These are phyloP conservation scores for Cyaniris semiargus DNA, from an alignment of 2,888 invertebrate species.

Conservation along the genomic window DNA sequence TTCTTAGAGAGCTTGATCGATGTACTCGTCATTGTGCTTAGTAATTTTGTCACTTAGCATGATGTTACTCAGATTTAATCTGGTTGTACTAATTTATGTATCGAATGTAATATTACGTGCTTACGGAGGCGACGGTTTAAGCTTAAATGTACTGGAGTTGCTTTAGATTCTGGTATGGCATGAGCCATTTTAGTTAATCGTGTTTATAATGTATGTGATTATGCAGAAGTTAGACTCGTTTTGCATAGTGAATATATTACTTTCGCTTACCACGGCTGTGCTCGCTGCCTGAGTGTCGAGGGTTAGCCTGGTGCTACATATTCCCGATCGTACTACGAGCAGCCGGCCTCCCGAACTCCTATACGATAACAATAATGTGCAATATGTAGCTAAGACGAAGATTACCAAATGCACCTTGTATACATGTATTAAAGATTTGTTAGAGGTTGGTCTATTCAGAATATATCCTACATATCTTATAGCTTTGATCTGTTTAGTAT, in stretches of 20 bases:
- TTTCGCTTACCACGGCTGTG: slow-evolving; percentile 4
- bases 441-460: slow-evolving; percentile 23
- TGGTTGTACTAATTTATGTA: slow-evolving; percentile 56
- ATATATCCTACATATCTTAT: slow-evolving; percentile 30
- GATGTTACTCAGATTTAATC: slow-evolving; percentile 66
- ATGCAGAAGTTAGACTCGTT: background rate
- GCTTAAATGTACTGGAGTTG: background rate
- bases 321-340: background rate
- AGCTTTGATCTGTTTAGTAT: slow-evolving; percentile 23
- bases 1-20: slow-evolving; percentile 77
- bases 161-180: slow-evolving; percentile 23
- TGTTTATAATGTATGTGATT: background rate
- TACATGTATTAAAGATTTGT: slow-evolving; percentile 21
- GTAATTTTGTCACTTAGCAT: slow-evolving; percentile 72
- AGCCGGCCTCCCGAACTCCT: slow-evolving; percentile 8
- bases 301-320: background rate
- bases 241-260: background rate
- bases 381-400: slow-evolving; percentile 26
- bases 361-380: slow-evolving; percentile 27
- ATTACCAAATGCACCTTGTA: slow-evolving; percentile 30
- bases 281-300: background rate
- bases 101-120: slow-evolving; percentile 34
- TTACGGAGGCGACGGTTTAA: slow-evolving; percentile 17
- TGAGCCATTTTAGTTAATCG: slow-evolving; percentile 1
- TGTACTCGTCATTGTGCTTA: slow-evolving; percentile 80